Evolutionary conservation across 2,113 vertebrate species (phyloP).

Genomic region (Mormoops blainvillei): DNA sequence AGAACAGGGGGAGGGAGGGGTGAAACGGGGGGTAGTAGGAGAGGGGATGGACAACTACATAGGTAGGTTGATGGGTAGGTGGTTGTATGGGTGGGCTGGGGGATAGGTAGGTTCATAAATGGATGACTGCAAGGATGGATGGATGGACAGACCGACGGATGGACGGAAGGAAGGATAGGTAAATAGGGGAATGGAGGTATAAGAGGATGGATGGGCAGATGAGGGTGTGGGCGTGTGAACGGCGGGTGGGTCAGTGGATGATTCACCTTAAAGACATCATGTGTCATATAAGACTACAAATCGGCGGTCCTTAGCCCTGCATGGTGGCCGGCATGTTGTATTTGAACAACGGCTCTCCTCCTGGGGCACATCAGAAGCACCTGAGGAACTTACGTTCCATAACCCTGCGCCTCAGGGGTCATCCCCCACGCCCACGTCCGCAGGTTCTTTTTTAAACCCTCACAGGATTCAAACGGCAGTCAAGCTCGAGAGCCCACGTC

Average conservation of each 20-base stretch:
- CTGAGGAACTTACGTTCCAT: neutral
- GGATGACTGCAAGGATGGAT: neutral
- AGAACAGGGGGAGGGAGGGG: no score
- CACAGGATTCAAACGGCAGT: neutral
- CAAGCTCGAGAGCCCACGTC: neutral
- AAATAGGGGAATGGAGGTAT: no score
- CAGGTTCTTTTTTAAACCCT: neutral
- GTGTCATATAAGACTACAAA: neutral
- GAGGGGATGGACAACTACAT: neutral
- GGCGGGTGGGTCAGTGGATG: neutral
- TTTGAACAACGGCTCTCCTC: neutral
- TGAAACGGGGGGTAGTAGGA: neutral
- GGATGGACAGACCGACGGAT: no score
- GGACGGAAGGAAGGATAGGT: neutral
- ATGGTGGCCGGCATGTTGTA: neutral
- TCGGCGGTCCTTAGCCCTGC: neutral
- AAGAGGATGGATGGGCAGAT: neutral
- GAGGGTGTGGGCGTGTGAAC: neutral
- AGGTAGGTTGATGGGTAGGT: neutral
- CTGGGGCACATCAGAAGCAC: neutral
- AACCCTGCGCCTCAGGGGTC: neutral
- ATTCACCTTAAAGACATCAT: neutral
- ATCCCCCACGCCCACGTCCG: neutral
- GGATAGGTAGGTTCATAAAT: neutral
- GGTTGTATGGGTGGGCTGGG: neutral